Conservation (phyloP, 2,797 vertebrate genomes). For the Oreochromis grahami region DNA sequence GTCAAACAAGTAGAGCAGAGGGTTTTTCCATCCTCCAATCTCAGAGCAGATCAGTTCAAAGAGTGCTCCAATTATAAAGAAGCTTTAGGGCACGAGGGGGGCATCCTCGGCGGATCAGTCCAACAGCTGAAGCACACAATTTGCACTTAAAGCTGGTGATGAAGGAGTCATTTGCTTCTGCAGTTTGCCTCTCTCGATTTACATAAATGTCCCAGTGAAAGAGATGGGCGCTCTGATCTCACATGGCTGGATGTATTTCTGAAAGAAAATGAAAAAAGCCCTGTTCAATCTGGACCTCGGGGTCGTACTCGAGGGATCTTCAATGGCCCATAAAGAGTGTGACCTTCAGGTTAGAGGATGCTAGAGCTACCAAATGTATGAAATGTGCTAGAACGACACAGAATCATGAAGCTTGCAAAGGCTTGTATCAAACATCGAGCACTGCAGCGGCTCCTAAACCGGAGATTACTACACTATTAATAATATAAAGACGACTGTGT, state of each 20-base stretch:
- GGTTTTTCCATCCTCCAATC: conserved; percentile 41
- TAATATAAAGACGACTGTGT: not conserved
- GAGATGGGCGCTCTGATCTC: not conserved
- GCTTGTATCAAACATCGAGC: not conserved
- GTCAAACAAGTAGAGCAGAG: conserved; percentile 25
- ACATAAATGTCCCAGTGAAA: not conserved
- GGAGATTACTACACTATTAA: not conserved
- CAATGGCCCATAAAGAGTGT: not conserved
- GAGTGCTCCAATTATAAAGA: conserved; percentile 54
- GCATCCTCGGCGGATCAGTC: not conserved
- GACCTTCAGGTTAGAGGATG: not conserved
- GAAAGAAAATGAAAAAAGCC: not conserved
- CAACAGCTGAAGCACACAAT: conserved; percentile 11
- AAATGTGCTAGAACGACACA: not conserved
- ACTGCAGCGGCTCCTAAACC: not conserved
- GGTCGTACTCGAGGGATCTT: not conserved
- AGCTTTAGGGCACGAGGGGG: conserved; percentile 32
- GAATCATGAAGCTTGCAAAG: not conserved
- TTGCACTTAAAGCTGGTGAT: conserved; percentile 13
- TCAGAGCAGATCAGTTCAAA: conserved; percentile 46
- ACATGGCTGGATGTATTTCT: not conserved
- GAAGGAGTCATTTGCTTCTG: conserved; percentile 10
- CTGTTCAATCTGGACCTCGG: not conserved
- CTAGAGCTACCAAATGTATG: not conserved
- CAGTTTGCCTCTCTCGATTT: not conserved